Evolutionary conservation across 2,797 vertebrate species (phyloP).

Genomic region (Eutrigla gurnardus): DNA sequence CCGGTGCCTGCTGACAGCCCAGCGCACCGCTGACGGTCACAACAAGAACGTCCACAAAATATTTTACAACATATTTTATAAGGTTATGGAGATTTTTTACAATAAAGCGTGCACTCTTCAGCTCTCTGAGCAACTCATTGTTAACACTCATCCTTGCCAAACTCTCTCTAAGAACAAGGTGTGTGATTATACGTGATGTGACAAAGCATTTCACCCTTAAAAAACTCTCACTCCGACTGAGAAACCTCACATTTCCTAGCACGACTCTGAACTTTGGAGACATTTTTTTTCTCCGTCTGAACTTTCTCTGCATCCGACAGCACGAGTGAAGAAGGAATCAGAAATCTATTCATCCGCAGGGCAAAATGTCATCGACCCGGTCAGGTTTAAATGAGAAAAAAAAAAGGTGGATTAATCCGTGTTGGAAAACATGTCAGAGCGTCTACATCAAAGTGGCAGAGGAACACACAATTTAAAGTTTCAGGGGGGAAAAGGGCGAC

Average conservation of each 20-base stretch:
- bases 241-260: not conserved
- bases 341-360: constrained; percentile 1
- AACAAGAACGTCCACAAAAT: constrained; percentile 16
- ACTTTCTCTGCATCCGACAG: not conserved
- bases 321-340: not conserved
- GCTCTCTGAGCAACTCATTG: not conserved
- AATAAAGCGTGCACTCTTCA: not conserved
- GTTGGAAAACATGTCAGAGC: not conserved
- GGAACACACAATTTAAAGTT: not conserved
- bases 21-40: constrained; percentile 13
- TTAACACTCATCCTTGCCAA: not conserved
- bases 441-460: not conserved
- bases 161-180: not conserved
- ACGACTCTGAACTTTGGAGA: not conserved
- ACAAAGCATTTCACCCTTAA: not conserved
- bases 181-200: not conserved
- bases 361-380: not conserved
- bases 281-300: not conserved
- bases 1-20: constrained; percentile 61
- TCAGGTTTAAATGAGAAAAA: not conserved
- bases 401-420: not conserved
- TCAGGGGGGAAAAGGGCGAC: not conserved
- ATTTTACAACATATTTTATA: not conserved
- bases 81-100: not conserved
- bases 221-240: not conserved